Evolutionary conservation across 2,113 vertebrate species (phyloP), one percentile per base, ranked within the genome.

Genomic region (Quiscalus mexicanus): DNA sequence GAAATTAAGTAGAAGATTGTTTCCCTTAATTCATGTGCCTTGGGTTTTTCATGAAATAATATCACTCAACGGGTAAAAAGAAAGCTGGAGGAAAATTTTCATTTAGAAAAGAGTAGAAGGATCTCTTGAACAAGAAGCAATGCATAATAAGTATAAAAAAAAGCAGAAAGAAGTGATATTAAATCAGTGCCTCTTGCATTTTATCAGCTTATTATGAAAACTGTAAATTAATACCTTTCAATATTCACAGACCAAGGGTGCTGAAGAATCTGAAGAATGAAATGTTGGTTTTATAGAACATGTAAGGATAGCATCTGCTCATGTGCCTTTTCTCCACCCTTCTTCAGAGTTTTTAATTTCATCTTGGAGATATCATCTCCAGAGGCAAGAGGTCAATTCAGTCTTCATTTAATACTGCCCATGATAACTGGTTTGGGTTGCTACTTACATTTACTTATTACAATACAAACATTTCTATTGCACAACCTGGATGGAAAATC

Each of bases 201-300:
- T 87, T 11, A 21, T 74, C 6, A 8, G 31, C 5, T 70, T 81
- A 50, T 80, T 87, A 39, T 10, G 50, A 30, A 78, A 80, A 64
- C 37, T 42, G 53, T 67, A 82, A 21, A 21, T 52, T 67, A 45
- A 62, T 55, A 11, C 27, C 30, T 44, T 74, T 59, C 60, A 59
- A 10, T 53, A 78, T 30, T 78, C 39, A 31, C 13, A 73, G n/a
- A 44, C 31, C 44, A 50, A 1, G 0, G 30, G 20, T 0, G 0
- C 16, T 69, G 10, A 21, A 44, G 50, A 76, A 33, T 10, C 16
- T 69, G 10, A 21, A 44, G 50, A 76, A 33, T 10, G 4, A 49
- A 39, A 56, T 17, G 3, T 16, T 91, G 1, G 1, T 6, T 53
- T 87, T 78, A n/a, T 11, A 53, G n/a, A 44, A 52, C 12, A 31